A percentile compares a stretch with the other conserved stretches of the same genome.
Conservation (phyloP, 2,797 vertebrate genomes). For the Diplodus puntazzo region DNA sequence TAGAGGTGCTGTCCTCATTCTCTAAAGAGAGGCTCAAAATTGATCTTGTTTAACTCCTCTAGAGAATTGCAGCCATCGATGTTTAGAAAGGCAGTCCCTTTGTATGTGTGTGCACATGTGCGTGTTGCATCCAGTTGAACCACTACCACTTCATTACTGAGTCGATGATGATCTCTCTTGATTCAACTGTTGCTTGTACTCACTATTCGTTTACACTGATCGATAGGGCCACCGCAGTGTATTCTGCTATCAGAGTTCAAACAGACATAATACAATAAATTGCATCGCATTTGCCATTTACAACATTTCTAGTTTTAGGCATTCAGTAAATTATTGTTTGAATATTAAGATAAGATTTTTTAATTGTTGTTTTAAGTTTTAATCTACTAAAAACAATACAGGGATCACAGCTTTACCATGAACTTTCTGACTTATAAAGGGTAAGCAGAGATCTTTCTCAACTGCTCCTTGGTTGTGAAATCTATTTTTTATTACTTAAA, state of each 20-base stretch:
- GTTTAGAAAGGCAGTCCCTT: background rate
- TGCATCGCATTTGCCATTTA: background rate
- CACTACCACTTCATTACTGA: slow-evolving; percentile 24
- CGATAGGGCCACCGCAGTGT: slow-evolving; percentile 25
- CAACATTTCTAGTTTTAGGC: background rate
- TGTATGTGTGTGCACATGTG: background rate
- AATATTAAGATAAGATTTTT: background rate
- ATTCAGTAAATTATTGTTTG: background rate
- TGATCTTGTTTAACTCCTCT: slow-evolving; percentile 35
- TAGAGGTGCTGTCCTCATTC: slow-evolving; percentile 6
- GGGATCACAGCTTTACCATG: background rate
- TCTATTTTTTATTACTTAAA: slow-evolving; percentile 3
- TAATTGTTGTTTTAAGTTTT: background rate
- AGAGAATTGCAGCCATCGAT: slow-evolving; percentile 38
- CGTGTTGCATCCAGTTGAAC: slow-evolving; percentile 24
- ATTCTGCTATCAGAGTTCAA: slow-evolving; percentile 10
- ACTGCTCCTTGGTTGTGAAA: background rate
- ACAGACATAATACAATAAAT: background rate
- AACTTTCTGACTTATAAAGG: background rate
- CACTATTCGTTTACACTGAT: slow-evolving; percentile 47
- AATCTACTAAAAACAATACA: background rate
- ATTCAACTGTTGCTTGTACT: slow-evolving; percentile 47
- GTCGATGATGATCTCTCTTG: slow-evolving; percentile 39
- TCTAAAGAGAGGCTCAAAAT: slow-evolving; percentile 38
- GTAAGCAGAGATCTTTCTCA: background rate